phyloP scores from a whole-genome alignment of 2,888 invertebrate genomes.

The Yponomeuta sedellus region DNA sequence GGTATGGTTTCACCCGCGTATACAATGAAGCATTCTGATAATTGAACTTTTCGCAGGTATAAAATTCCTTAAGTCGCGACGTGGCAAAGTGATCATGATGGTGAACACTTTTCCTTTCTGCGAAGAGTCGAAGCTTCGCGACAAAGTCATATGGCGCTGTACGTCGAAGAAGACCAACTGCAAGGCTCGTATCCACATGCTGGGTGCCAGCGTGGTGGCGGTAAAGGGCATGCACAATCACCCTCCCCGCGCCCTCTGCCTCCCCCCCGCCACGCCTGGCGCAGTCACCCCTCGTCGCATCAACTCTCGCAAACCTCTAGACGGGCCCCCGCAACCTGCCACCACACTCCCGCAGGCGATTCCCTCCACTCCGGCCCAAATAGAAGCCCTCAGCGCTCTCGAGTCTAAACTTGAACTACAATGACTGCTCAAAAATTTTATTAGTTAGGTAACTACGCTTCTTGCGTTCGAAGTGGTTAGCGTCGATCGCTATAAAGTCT shows the following conservation, averaged over 20 bases:
- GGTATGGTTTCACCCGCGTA: background rate
- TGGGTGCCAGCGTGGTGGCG: constrained; percentile 65
- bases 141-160: constrained; percentile 73
- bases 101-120: constrained; percentile 74
- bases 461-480: background rate
- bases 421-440: constrained; percentile 10
- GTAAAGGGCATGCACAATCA: constrained; percentile 74
- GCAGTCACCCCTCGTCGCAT: constrained; percentile 27
- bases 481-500: background rate
- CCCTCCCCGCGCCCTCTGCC: constrained; percentile 53
- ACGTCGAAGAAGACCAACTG: constrained; percentile 74
- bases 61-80: constrained; percentile 69
- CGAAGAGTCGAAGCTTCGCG: constrained; percentile 69
- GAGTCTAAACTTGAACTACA: constrained; percentile 9
- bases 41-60: constrained; percentile 49
- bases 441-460: background rate
- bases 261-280: constrained; percentile 30
- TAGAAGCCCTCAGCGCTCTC: constrained; percentile 22
- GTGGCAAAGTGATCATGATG: constrained; percentile 73
- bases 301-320: constrained; percentile 30
- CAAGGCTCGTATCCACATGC: constrained; percentile 70
- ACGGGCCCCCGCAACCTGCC: constrained; percentile 23
- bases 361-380: constrained; percentile 10
- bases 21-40: background rate
- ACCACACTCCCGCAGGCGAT: constrained; percentile 15